Evolutionary conservation across 1,140 invertebrate species (phyloP).

Genomic region (Sinella curviseta): DNA sequence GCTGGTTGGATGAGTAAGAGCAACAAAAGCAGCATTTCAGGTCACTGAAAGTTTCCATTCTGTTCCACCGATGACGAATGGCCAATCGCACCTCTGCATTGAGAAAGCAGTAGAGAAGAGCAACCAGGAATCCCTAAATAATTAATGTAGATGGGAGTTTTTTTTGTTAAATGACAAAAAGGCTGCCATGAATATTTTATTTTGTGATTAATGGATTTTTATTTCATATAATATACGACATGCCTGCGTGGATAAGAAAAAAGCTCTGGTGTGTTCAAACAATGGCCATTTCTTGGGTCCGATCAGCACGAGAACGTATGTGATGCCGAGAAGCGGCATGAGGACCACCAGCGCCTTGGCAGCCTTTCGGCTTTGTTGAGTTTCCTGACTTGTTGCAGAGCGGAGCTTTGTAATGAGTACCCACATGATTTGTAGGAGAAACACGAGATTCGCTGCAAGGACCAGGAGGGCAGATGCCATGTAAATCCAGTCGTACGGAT

Average conservation of each 20-base stretch:
- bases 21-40: slow-evolving; percentile 36
- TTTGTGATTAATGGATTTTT: not conserved
- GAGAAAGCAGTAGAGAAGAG: slow-evolving; percentile 86
- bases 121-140: slow-evolving; percentile 76
- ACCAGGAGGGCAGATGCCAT: slow-evolving; percentile 72
- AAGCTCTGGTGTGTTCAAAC: slow-evolving; percentile 60
- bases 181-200: not conserved
- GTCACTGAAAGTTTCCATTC: slow-evolving; percentile 48
- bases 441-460: slow-evolving; percentile 77
- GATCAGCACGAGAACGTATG: slow-evolving; percentile 76
- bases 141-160: not conserved
- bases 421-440: slow-evolving; percentile 89
- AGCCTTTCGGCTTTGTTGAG: slow-evolving; percentile 83
- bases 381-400: slow-evolving; percentile 80
- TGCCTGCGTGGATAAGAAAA: slow-evolving; percentile 81
- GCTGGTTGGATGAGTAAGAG: not conserved
- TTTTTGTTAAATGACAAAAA: not conserved
- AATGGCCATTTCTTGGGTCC: slow-evolving; percentile 57
- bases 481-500: slow-evolving; percentile 74
- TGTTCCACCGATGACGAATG: slow-evolving; percentile 73
- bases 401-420: slow-evolving; percentile 87
- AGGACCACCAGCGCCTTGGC: slow-evolving; percentile 83
- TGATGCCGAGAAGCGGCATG: slow-evolving; percentile 84
- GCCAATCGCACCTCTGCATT: slow-evolving; percentile 88
- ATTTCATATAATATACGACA: slow-evolving; percentile 38